Percentiles rank a stretch among this genome's conserved stretches.
Evolutionary conservation across 2,888 invertebrate species (phyloP).

Genomic region (Amiota mariae): DNA sequence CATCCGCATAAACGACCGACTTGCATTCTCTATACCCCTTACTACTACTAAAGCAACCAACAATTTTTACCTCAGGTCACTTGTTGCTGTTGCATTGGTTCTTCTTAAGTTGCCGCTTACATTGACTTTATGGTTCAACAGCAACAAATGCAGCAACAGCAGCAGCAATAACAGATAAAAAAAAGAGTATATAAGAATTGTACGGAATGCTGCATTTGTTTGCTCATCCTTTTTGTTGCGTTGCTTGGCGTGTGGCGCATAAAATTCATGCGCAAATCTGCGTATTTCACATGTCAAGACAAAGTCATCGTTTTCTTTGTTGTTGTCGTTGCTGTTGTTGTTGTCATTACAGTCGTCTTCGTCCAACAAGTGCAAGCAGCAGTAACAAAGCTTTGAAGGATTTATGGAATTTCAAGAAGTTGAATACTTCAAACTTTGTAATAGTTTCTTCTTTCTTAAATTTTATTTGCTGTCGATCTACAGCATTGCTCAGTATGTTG

Average conservation of each 20-base stretch:
- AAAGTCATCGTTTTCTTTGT: background rate
- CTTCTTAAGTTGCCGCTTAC: constrained; percentile 9
- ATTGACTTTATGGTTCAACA: constrained; percentile 45
- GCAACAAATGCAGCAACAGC: background rate
- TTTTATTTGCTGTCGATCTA: background rate
- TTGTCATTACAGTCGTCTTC: constrained; percentile 26
- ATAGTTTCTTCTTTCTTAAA: constrained; percentile 1
- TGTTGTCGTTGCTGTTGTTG: constrained; percentile 44
- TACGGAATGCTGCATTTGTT: constrained; percentile 56
- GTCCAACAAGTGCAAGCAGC: constrained; percentile 1
- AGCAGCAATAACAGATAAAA: background rate
- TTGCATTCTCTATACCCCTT: too few species aligned
- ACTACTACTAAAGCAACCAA: background rate
- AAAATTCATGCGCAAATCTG: constrained; percentile 64
- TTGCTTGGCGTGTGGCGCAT: constrained; percentile 54
- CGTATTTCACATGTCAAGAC: constrained; percentile 68
- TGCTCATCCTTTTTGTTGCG: constrained; percentile 41
- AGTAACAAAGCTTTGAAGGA: constrained; percentile 55
- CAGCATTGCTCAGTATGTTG: background rate
- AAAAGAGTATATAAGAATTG: constrained; percentile 51
- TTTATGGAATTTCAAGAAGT: constrained; percentile 64
- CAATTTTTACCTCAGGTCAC: background rate
- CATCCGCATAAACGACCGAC: constrained; percentile 21
- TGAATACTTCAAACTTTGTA: constrained; percentile 33
- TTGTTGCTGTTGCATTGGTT: constrained; percentile 7